These are phyloP conservation scores for Sarcophaga peregrina DNA, from an alignment of 1,140 invertebrate species.

Conservation along the genomic window DNA sequence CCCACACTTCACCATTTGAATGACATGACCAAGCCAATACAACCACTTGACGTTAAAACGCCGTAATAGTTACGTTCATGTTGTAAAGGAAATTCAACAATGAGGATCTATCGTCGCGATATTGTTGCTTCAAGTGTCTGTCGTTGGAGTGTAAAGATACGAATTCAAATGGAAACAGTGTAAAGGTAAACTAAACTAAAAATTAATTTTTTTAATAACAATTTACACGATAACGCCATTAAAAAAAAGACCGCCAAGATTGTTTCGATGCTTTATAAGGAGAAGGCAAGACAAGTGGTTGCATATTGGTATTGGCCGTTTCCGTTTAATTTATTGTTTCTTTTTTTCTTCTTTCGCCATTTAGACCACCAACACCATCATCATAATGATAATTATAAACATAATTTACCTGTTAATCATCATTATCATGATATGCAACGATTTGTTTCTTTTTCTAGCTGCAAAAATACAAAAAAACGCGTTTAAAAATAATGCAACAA, in stretches of 20 bases:
- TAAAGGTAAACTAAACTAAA: too few species aligned
- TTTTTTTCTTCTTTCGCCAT: too few species aligned
- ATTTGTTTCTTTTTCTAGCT: neutral
- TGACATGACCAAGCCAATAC: too few species aligned
- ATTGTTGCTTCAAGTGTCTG: too few species aligned
- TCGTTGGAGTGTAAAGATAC: too few species aligned
- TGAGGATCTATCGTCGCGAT: too few species aligned
- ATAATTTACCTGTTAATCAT: too few species aligned
- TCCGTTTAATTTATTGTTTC: neutral
- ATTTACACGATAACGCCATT: conserved; percentile 20
- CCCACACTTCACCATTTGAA: too few species aligned
- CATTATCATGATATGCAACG: neutral
- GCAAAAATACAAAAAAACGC: neutral
- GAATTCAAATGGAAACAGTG: too few species aligned
- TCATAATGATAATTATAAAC: neutral
- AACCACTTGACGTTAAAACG: too few species aligned
- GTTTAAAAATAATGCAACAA: neutral
- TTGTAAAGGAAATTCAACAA: too few species aligned
- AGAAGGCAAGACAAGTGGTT: neutral
- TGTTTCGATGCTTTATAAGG: neutral
- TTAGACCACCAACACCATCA: conserved; percentile 19
- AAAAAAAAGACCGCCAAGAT: conserved; percentile 2
- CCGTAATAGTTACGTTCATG: too few species aligned
- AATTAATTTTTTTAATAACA: neutral
- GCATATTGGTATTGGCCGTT: conserved; percentile 1